Conservation (phyloP, 2,797 vertebrate genomes). For the Chaetodon trifasciatus region DNA sequence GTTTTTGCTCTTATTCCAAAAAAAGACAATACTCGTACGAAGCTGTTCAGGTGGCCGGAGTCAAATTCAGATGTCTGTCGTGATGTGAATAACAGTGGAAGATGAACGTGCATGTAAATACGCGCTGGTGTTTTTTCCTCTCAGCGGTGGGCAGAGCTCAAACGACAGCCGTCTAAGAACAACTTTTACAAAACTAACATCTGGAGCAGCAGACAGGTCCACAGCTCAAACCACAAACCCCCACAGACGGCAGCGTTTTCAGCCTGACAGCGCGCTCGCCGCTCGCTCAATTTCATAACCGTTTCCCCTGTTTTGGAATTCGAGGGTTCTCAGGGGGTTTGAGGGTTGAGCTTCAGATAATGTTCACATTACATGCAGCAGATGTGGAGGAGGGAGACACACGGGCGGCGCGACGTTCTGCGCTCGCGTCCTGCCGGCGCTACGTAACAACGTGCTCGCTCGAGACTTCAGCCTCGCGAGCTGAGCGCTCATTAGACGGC, state of each 20-base stretch:
- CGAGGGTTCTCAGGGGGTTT: constrained; percentile 55
- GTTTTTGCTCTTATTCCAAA: too few species aligned
- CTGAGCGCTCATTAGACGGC: neutral
- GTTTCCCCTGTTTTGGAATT: constrained; percentile 78
- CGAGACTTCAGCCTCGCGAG: neutral
- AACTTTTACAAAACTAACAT: constrained; percentile 62
- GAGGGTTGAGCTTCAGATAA: constrained; percentile 64
- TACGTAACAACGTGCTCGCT: neutral
- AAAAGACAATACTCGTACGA: too few species aligned
- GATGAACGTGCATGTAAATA: neutral
- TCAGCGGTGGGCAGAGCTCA: constrained; percentile 36
- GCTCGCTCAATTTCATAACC: constrained; percentile 76
- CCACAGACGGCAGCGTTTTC: constrained; percentile 65
- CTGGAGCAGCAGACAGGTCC: constrained; percentile 62
- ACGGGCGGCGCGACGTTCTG: neutral
- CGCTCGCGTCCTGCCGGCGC: constrained; percentile 4
- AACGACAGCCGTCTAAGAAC: constrained; percentile 68
- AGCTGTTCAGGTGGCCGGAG: too few species aligned
- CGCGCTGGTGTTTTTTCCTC: neutral
- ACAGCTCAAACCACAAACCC: constrained; percentile 74
- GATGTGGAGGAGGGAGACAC: constrained; percentile 37
- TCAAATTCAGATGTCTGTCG: too few species aligned
- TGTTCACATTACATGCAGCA: constrained; percentile 46
- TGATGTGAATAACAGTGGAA: too few species aligned
- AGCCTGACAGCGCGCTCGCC: constrained; percentile 38